Percentiles rank a stretch among this genome's conserved stretches.
Conservation (phyloP, 2,113 vertebrate genomes). For the Ailuropoda melanoleuca region DNA sequence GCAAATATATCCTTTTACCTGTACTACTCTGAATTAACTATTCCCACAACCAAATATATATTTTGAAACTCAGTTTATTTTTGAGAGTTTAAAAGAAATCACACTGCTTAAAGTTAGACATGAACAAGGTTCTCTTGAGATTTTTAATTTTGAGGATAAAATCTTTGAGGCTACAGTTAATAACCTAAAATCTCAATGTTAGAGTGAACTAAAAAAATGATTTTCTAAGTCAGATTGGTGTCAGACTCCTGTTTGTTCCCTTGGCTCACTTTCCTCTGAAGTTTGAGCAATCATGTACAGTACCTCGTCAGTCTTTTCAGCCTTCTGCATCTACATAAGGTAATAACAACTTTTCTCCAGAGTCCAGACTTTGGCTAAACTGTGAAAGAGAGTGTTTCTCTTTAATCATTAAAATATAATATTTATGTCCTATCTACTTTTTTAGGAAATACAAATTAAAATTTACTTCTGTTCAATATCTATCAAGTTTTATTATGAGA, state of each 20-base stretch:
- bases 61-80: background rate
- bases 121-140: background rate
- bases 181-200: background rate
- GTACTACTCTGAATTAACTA: background rate
- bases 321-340: background rate
- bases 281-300: background rate
- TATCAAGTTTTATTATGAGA: background rate
- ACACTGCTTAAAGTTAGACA: background rate
- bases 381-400: background rate
- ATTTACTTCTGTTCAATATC: background rate
- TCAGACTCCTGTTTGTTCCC: background rate
- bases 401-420: background rate
- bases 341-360: background rate
- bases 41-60: background rate
- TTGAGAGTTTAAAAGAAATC: background rate
- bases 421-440: background rate
- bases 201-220: background rate
- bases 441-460: background rate
- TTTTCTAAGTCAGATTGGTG: background rate
- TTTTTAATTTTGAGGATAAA: background rate
- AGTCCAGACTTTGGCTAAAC: background rate
- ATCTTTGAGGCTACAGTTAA: background rate
- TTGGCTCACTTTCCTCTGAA: background rate
- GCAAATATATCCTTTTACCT: background rate
- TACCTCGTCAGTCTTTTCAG: background rate